Evolutionary conservation across 2,113 vertebrate genomes (phyloP), one percentile per base, ranked within the genome.

Genomic region (Edolisoma coerulescens): DNA sequence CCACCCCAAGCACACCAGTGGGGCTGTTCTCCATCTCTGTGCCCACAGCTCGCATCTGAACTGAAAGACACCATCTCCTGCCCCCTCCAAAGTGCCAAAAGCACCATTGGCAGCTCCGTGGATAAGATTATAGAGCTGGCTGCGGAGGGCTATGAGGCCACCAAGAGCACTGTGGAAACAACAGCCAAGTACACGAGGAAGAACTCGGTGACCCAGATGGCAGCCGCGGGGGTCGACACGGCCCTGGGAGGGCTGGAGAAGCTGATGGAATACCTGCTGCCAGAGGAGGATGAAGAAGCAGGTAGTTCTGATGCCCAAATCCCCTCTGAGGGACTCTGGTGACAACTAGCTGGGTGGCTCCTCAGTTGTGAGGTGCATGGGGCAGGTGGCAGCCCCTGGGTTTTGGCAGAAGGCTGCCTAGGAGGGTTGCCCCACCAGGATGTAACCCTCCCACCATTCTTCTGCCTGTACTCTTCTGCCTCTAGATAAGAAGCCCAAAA

Each of bases 21-120:
- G 50, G 41, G 7, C 33, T 85, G 26, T 53, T 91, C 74, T 89
- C 75, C 54, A 11, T 45, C 64, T 60, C 27, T 67, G 32, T 19
- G 33, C 59, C n/a, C n/a, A 6, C 95, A 99, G 98, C 97, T 98
- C 0, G 98, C 98, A 2, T 97, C 97, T 7, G 97, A 98, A 86
- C 97, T 99, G 83, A 98, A 98, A 71, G 98, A 83, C 63, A 97
- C 97, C 85, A 96, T 98, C 92, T 96, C 97, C 71, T 95, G 88
- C 37, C 97, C 97, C 1, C 56, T 98, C 30, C 98, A 97, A 94
- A 97, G 85, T 7, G 97, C 98, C 79, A 95, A 96, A 65, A 97
- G 97, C 84, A 98, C 98, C 63, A 96, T 98, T 86, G 93, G 98
- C 10, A 87, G 21, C 79, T 98, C 98, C 15, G 26, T 98, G 10